Conservation (phyloP, 2,888 invertebrate species). For the Mesorhabditis belari region DNA sequence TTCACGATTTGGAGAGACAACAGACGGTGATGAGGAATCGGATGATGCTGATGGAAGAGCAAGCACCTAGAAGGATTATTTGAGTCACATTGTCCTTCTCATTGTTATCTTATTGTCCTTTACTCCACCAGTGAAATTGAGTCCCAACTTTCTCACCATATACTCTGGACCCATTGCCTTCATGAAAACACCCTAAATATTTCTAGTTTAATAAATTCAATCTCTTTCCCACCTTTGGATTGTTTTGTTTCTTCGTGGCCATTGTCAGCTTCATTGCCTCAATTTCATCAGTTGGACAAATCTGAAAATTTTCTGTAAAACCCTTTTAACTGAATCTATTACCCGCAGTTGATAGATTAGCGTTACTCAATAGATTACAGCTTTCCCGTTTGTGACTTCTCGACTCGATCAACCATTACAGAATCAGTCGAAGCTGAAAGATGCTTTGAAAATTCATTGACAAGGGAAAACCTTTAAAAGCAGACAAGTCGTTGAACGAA, state of each 20-base stretch:
- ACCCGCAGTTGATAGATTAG: constrained; percentile 17
- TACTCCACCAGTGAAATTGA: constrained; percentile 12
- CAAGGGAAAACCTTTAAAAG: background rate
- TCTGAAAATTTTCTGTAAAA: constrained; percentile 2
- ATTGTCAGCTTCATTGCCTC: constrained; percentile 25
- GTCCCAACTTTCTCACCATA: constrained; percentile 30
- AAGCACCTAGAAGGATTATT: background rate
- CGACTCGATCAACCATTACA: background rate
- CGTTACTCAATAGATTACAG: constrained; percentile 26
- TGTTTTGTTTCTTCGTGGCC: constrained; percentile 26
- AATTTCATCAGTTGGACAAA: constrained; percentile 28
- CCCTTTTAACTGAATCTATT: background rate
- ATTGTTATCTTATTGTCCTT: no score
- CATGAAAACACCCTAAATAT: no score
- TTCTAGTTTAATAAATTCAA: no score
- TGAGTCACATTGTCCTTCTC: no score
- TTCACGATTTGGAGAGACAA: constrained; percentile 5
- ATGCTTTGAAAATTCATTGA: background rate
- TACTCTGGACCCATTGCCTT: constrained; percentile 38
- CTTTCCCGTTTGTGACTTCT: background rate
- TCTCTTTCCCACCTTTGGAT: constrained; percentile 27
- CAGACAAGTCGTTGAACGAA: constrained; percentile 9
- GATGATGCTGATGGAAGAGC: no score
- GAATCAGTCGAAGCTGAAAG: background rate
- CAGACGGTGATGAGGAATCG: constrained; percentile 7